Conservation (phyloP, 1,140 invertebrate genomes). For the Tyrophagus putrescentiae region DNA sequence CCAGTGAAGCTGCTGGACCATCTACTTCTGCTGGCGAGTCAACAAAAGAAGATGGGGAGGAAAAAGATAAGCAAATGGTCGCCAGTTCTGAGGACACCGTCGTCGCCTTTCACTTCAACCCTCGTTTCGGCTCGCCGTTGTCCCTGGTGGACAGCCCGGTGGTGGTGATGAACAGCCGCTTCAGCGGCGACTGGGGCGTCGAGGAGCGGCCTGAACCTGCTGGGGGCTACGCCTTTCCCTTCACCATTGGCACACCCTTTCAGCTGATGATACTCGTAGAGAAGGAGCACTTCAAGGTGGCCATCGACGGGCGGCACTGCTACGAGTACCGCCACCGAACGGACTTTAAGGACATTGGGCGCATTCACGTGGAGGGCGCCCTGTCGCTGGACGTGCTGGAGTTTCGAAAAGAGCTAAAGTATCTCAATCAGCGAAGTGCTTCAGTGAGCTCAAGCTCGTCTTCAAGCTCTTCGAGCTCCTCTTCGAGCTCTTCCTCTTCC, state of each 20-base stretch:
- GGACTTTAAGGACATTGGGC: conserved; percentile 1
- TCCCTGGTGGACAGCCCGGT: background rate
- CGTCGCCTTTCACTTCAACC: conserved; percentile 13
- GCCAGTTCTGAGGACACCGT: too few species aligned
- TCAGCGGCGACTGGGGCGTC: background rate
- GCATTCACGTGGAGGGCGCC: conserved; percentile 2
- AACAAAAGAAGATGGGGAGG: background rate
- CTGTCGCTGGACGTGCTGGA: background rate
- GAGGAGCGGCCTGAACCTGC: background rate
- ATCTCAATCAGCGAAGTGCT: background rate
- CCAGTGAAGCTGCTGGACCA: background rate
- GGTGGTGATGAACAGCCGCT: background rate
- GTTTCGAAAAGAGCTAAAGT: conserved; percentile 8
- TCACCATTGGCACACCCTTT: background rate
- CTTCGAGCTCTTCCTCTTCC: background rate
- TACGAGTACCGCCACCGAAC: background rate
- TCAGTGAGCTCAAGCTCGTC: too few species aligned
- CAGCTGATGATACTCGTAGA: conserved; percentile 15
- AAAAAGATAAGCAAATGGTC: too few species aligned
- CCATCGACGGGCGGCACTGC: background rate
- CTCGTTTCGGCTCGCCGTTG: background rate
- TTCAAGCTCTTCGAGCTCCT: background rate
- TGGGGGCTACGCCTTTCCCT: too few species aligned
- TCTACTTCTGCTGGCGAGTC: background rate
- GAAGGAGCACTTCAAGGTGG: conserved; percentile 4